phyloP scores from a whole-genome alignment of 2,113 vertebrate genomes.

The Antigone vipio region DNA sequence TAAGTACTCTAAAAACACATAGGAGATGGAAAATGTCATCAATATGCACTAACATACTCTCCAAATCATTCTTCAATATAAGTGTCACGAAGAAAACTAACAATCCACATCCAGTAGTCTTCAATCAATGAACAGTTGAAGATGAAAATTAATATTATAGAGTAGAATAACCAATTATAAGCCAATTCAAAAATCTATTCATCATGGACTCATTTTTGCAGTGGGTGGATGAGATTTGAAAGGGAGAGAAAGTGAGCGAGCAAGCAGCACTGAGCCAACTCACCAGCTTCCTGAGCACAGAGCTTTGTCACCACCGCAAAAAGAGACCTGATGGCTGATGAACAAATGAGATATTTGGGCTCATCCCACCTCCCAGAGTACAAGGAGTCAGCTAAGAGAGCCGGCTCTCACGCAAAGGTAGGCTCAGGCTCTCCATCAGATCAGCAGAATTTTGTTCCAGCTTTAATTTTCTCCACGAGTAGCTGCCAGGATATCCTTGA shows the following conservation, averaged over 20 bases:
- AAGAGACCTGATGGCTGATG: not conserved
- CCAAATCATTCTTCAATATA: slow-evolving; percentile 52
- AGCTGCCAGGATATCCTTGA: slow-evolving; percentile 60
- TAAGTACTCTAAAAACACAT: not conserved
- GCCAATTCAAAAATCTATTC: slow-evolving; percentile 53
- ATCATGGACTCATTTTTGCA: slow-evolving; percentile 24
- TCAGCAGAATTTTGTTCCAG: slow-evolving; percentile 32
- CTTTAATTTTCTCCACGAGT: slow-evolving; percentile 51
- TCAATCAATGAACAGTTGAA: slow-evolving; percentile 66
- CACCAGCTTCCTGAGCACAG: not conserved
- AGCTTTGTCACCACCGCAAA: not conserved
- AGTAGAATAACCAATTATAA: slow-evolving; percentile 66
- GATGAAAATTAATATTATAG: slow-evolving; percentile 67
- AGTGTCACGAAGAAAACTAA: slow-evolving; percentile 57
- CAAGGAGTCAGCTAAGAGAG: not conserved
- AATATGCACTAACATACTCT: slow-evolving; percentile 33
- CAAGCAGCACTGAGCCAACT: not conserved
- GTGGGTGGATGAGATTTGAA: slow-evolving; percentile 3
- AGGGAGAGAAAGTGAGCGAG: not conserved
- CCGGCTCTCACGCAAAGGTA: not conserved
- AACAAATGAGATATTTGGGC: not conserved
- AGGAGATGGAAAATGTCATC: slow-evolving; percentile 12
- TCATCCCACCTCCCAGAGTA: not conserved
- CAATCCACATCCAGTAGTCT: slow-evolving; percentile 63
- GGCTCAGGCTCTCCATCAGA: not conserved